These are phyloP conservation scores for Gymnorhina tibicen DNA, from an alignment of 2,113 vertebrate genomes.

Conservation along the genomic window DNA sequence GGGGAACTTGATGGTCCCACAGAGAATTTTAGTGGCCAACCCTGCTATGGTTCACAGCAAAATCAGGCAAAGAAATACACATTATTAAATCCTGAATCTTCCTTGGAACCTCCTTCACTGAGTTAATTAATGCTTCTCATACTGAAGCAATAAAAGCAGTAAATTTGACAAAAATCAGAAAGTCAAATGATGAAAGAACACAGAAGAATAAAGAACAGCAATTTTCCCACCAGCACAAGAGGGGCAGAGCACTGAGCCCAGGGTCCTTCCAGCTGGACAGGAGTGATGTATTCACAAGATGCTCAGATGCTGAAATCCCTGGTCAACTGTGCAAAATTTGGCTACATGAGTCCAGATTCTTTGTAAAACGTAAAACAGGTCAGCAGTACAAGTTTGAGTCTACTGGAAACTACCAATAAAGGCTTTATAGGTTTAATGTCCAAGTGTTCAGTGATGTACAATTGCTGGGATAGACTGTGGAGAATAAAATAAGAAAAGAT, in stretches of 20 bases:
- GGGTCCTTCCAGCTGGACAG: not conserved
- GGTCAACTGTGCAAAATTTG: not conserved
- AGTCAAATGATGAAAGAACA: not conserved
- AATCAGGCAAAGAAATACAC: accelerated
- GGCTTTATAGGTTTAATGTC: not conserved
- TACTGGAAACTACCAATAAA: not conserved
- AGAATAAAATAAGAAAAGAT: not conserved
- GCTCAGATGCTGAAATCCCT: not conserved
- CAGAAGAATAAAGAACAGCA: not conserved
- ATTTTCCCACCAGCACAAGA: not conserved
- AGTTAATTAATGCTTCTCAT: not conserved
- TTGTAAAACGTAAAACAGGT: not conserved
- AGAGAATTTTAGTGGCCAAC: not conserved
- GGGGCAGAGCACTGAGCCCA: not conserved
- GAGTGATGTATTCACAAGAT: not conserved
- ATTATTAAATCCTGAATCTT: not conserved
- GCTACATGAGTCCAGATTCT: not conserved
- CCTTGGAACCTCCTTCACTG: not conserved
- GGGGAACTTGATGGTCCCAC: not conserved
- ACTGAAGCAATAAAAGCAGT: not conserved
- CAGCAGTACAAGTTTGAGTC: not conserved
- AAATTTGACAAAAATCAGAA: not conserved
- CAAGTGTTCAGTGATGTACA: not conserved
- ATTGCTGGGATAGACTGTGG: not conserved
- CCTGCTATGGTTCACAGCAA: not conserved